Evolutionary conservation across 2,113 vertebrate genomes (phyloP).

Genomic region (Mobula hypostoma): DNA sequence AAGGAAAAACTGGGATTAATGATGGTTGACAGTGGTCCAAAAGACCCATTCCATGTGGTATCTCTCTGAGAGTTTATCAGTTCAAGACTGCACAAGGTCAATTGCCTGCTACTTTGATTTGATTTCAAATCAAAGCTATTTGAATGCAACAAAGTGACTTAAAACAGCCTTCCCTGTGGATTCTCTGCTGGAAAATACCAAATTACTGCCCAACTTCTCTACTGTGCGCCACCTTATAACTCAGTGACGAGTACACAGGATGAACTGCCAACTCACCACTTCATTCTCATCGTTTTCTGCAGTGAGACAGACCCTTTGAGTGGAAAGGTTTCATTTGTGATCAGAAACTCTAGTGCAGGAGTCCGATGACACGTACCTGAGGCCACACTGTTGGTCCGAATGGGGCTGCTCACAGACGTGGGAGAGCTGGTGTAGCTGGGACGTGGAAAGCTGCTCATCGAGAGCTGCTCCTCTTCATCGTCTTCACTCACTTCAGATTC

Average conservation of each 20-base stretch:
- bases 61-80: background rate
- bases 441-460: constrained; percentile 59
- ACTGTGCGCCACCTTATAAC: too few relatives aligned
- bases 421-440: constrained; percentile 54
- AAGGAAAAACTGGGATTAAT: too few relatives aligned
- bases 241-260: background rate
- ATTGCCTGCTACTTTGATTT: background rate
- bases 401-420: constrained; percentile 43
- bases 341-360: too few relatives aligned
- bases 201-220: background rate
- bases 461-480: constrained; percentile 50
- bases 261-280: background rate
- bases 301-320: background rate
- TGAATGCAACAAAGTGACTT: background rate
- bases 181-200: background rate
- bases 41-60: too few relatives aligned
- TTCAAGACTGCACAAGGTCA: background rate
- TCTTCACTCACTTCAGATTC: constrained; percentile 59
- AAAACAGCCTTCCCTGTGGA: background rate
- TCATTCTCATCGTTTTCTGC: background rate
- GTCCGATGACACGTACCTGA: constrained; percentile 61
- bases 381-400: constrained; percentile 49
- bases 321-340: too few relatives aligned
- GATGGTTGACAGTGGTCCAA: too few relatives aligned
- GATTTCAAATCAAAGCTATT: background rate